Base-by-base conservation (phyloP, 2,888 invertebrate species). In the Xestia xanthographa region DNA sequence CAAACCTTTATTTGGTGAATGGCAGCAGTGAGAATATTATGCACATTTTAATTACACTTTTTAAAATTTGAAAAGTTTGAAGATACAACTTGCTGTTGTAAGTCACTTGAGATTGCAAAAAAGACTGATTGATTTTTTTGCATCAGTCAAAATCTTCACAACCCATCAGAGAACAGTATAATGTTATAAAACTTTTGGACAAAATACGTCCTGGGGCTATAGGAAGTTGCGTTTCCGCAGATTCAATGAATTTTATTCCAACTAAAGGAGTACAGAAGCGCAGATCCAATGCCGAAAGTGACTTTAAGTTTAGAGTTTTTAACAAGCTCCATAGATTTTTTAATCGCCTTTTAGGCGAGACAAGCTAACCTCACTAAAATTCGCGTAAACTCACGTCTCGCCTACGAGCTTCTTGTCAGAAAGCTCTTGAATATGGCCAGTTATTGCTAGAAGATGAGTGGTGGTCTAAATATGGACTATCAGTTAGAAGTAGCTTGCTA, bases 401-500 rank as follows among this genome's bases (percentile, higher is more conserved):
- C 73, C 74, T 78, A 71, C 77, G 78, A 17, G 82, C 65, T 65
- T 65, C 74, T 65, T 56, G 69, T 91, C 87, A 92, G 82, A 89
- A 96, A 50, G 96, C 96, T 89, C 97, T 94, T 26, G 96, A 93
- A 87, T 97, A 97, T 66, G 97, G 96, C 97, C 97, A 97, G 84
- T 97, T 96, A 89, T 96, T 95, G 85, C 96, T 97, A 8, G 96
- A 96, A 53, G 96, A 95, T 0, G 96, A 96, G 90, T 97, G 96
- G 77, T 97, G 97, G 60, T 97, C 97, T 90, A 97, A 94, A 85
- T 97, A 97, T 2, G 97, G 97, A 90, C 97, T 97, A 84, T 97
- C 97, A 26, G 97, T 97, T 17, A 97, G 91, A 3, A 97, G 92
- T 17, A 97, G 91, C 88, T 97, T 97, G 84, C 97, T 97, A 1